Evolutionary conservation across 2,113 vertebrate species (phyloP), one percentile per base, ranked within the genome.

Genomic region (Microtus montanus): DNA sequence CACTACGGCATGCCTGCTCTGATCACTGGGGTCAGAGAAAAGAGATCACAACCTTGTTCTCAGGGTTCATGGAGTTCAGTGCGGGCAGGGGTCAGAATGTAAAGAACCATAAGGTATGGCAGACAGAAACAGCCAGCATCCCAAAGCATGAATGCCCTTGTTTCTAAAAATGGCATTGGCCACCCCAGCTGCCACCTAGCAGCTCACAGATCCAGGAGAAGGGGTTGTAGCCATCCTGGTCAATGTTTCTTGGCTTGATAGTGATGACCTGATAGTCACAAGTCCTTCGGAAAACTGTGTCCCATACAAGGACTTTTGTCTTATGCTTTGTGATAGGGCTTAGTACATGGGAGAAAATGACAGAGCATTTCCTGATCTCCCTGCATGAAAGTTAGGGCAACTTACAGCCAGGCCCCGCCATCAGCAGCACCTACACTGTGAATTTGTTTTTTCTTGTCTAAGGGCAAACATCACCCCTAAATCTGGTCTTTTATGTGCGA

Each of bases 291-390:
- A 85, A 68, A 85, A 49, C 75, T 63, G 26, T 63, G 26, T 47
- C n/a, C 77, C 78, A 80, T 11, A 49, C 9, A 83, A 66, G 49
- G 66, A 73, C 87, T n/a, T 70, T 66, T 47, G 68, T 66, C 71
- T 94, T 92, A 71, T 33, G 70, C 30, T 96, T 91, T 82, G 78
- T 63, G 26, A 89, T 88, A 86, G 52, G 61, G 79, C 75, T 87
- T 92, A 89, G 68, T 24, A 82, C 64, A 49, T 35, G 63, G 47
- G 20, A 89, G n/a, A 92, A 61, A 61, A 35, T 20, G 58, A 91
- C 28, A 64, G 73, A 78, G 26, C 30, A 86, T 79, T 87, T 41
- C 8, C 92, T 58, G 35, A 38, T 52, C 49, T 8, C 73, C 35
- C 63, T 71, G 26, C 26, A 64, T 63, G 86, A 90, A 95, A 89